Evolutionary conservation across 1,140 invertebrate genomes (phyloP), one percentile per base, ranked within the genome.

Genomic region (Drosophila watanabei): DNA sequence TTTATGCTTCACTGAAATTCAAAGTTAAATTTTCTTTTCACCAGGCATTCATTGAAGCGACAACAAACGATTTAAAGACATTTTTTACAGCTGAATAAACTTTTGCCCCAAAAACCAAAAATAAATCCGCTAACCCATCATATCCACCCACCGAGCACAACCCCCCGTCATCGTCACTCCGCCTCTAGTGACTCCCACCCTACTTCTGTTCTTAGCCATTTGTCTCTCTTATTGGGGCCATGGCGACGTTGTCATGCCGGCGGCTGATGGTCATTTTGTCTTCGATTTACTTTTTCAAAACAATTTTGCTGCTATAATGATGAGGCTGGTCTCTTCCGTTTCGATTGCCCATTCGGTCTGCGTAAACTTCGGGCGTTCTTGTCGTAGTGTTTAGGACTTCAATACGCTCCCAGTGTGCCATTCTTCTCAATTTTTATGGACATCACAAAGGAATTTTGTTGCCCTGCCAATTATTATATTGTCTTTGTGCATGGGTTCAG

Each of bases 271-370:
- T 86, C 79, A 86, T 79, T 81, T 86, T 75, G 79, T 79, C 65
- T 77, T 79, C 82, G 82, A 86, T 86, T 82, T 86, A 81, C 82
- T 80, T 79, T 85, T 86, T 85, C 73, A 66, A 86, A 86, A 86
- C 78, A 83, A 86, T 81, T 85, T 86, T 81, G 70, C 73, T 79
- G 56, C 62, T 58, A 71, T 85, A 85, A 85, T 85, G 78, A 79
- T 85, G 78, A 69, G 61, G 37, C 54, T 51, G 70, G 57, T 72
- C 46, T 61, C 79, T 75, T 83, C 75, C 78, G 71, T 73, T 76
- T 81, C 71, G 78, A 56, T 80, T 71, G 56, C 56, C 62, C 49
- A 78, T 71, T 64, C 58, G 48, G 46, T 33, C 24, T 54, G 52
- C 52, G 33, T 37, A 37, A 33, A 37, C 52, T 37, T 37, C 8